These are phyloP conservation scores for Protonemura montana DNA, from an alignment of 2,888 invertebrate species.

Conservation along the genomic window DNA sequence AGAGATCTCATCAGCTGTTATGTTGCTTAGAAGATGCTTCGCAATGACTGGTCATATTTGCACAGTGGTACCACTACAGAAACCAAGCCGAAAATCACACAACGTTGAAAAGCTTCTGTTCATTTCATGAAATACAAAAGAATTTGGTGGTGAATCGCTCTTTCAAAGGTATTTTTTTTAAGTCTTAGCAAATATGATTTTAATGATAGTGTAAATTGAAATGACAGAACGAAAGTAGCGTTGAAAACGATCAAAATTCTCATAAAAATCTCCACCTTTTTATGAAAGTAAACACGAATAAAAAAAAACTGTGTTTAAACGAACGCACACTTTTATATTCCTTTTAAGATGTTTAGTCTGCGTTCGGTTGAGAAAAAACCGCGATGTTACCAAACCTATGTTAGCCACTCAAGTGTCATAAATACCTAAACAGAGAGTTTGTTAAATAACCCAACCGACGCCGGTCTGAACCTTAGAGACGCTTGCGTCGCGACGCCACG, in stretches of 20 bases:
- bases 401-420: not conserved
- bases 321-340: not conserved
- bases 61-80: not conserved
- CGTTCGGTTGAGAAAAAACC: not conserved
- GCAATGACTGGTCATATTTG: not conserved
- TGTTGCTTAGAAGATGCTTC: too few species aligned
- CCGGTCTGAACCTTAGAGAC: not conserved
- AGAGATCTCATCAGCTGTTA: too few species aligned
- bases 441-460: not conserved
- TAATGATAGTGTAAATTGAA: not conserved
- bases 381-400: not conserved
- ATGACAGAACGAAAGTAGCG: not conserved
- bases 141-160: not conserved
- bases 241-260: not conserved
- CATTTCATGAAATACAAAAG: not conserved
- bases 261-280: too few species aligned
- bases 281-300: not conserved
- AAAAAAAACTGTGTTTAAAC: not conserved
- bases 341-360: not conserved
- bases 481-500: not conserved
- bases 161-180: too few species aligned
- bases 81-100: not conserved
- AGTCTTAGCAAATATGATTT: not conserved
- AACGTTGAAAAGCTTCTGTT: not conserved
- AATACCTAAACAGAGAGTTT: not conserved